Evolutionary conservation across 1,140 invertebrate species (phyloP), one percentile per base, ranked within the genome.

Genomic region (Bicyclus anynana): DNA sequence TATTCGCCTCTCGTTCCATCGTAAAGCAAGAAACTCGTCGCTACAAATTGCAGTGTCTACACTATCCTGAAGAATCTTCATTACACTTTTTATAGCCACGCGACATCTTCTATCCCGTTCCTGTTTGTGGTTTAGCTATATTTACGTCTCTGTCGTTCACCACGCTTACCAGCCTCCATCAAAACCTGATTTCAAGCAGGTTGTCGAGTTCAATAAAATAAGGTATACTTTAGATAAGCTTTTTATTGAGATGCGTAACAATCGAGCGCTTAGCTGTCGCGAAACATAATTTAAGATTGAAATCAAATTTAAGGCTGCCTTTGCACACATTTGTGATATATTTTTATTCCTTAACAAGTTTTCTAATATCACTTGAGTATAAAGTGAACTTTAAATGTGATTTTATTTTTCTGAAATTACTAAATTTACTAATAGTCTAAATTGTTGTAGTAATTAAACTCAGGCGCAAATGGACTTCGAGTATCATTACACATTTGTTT

Each of bases 141-240:
- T 27, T 27, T 69, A 9, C 40, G 21, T 71, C 64, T 59, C 51
- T 53, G n/a, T 72, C 54, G 5, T n/a, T 2, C 62, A 44, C 57
- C 65, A 67, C 69, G 62, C 62, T 26, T 52, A 14, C 23, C 53
- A 6, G 38, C 40, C 37, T 53, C 58, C 26, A 33, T 37, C 58
- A 68, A 61, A 49, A 40, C 37, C 13, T 26, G 63, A 56, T 51
- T 42, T 48, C 26, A 42, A 69, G 55, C 72, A 62, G 65, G 59
- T 67, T 69, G 48, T 14, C 17, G 13, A 18, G 40, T 18, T 54
- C 21, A 26, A 54, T 35, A 47, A 53, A 37, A 54, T 47, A 10
- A 40, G 13, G 20, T 47, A 29, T 13, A 46, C 42, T 54, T 47
- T 17, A 40, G 37, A 40, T 40, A 54, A 47, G 14, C 17, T 35